phyloP scores from a whole-genome alignment of 1,140 invertebrate genomes.

The Panagrolaimus sp. region DNA sequence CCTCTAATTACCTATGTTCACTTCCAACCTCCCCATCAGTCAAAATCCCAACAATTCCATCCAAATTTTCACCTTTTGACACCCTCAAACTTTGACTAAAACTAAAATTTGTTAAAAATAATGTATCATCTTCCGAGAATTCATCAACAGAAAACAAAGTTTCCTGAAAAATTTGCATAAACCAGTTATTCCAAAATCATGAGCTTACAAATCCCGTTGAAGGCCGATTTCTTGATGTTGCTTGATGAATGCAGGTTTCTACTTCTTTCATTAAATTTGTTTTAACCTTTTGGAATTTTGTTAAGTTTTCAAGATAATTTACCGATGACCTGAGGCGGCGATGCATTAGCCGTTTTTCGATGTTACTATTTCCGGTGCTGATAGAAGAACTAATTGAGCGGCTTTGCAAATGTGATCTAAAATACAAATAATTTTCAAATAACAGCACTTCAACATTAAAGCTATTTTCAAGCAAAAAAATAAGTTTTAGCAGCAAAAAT shows the following conservation, averaged over 20 bases:
- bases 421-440: no score
- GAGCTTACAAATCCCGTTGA: background rate
- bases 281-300: background rate
- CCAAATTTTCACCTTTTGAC: background rate
- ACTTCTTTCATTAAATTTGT: background rate
- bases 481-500: background rate
- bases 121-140: slow-evolving; percentile 2
- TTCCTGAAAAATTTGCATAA: background rate
- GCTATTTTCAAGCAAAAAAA: no score
- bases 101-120: background rate
- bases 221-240: background rate
- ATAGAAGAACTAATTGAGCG: background rate
- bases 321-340: background rate
- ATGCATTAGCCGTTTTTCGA: background rate
- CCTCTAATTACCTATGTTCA: no score
- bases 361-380: background rate
- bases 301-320: background rate
- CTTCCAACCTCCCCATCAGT: background rate
- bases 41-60: background rate
- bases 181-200: background rate
- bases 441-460: no score
- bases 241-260: background rate
- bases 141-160: background rate
- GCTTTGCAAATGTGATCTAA: background rate
- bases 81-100: slow-evolving; percentile 8